phyloP scores from a whole-genome alignment of 2,113 vertebrate species.

The Microcebus tavaratra region DNA sequence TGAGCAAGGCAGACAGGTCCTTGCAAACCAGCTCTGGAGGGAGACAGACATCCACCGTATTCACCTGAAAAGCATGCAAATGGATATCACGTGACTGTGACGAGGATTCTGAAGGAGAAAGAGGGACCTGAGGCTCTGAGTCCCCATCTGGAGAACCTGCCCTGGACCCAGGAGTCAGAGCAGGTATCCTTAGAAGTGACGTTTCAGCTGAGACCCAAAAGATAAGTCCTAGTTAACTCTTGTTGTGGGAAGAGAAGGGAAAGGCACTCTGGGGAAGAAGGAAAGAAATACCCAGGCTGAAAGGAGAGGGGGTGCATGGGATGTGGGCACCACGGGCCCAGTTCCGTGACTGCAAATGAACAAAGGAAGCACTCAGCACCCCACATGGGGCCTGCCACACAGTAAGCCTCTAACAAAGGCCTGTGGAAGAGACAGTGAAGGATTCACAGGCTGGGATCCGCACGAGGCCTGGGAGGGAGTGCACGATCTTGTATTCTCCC shows the following conservation, averaged over 20 bases:
- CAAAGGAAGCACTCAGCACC: not conserved
- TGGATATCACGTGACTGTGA: fast-evolving
- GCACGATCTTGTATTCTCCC: not conserved
- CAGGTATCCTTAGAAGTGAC: not conserved
- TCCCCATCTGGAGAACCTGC: not conserved
- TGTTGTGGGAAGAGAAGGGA: not conserved
- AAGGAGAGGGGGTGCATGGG: not conserved
- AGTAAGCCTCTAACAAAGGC: not conserved
- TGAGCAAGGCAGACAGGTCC: not conserved
- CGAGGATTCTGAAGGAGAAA: not conserved
- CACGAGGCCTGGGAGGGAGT: not conserved
- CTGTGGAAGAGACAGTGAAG: not conserved
- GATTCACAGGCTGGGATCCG: not conserved
- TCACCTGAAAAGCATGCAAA: not conserved
- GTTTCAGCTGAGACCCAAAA: not conserved
- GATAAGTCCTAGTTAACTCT: not conserved
- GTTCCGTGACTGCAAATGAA: not conserved
- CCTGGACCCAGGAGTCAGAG: not conserved
- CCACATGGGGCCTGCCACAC: not conserved
- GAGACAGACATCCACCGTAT: not conserved
- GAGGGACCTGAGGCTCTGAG: not conserved
- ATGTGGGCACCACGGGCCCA: fast-evolving
- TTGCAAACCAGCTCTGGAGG: not conserved
- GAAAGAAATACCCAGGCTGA: not conserved
- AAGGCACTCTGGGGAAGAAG: not conserved